Conservation (phyloP, 2,113 vertebrate genomes). For the Cyprinus carpio region DNA sequence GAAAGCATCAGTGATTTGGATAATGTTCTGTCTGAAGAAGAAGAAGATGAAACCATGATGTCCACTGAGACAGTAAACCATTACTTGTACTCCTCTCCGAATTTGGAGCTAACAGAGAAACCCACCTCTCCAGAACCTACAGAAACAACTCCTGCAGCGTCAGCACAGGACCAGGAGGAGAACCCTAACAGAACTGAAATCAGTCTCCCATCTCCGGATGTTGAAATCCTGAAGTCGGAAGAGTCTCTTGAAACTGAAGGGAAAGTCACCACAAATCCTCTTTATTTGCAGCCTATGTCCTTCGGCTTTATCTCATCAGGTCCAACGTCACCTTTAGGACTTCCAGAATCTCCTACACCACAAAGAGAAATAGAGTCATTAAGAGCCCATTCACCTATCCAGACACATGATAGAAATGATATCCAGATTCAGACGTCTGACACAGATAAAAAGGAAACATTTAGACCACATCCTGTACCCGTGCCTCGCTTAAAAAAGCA, state of each 20-base stretch:
- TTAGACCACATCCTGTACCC: slow-evolving; percentile 33
- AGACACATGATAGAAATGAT: background rate
- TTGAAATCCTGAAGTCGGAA: background rate
- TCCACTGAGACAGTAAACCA: slow-evolving; percentile 50
- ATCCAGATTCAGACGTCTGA: slow-evolving; percentile 1
- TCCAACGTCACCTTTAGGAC: background rate
- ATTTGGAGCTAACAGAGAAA: slow-evolving; percentile 12
- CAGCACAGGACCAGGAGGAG: slow-evolving; percentile 2
- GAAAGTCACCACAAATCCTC: slow-evolving; percentile 25
- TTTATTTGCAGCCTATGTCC: slow-evolving; percentile 29
- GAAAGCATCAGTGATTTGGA: slow-evolving; percentile 77
- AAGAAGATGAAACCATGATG: slow-evolving; percentile 41
- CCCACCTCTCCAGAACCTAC: background rate
- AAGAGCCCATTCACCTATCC: background rate
- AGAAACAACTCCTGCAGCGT: too few species aligned
- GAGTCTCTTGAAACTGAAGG: slow-evolving; percentile 31
- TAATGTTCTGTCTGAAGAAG: slow-evolving; percentile 74
- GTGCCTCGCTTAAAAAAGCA: slow-evolving; percentile 26
- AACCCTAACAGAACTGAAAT: background rate
- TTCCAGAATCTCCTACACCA: background rate
- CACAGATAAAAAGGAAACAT: background rate
- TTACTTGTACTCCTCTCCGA: slow-evolving; percentile 49
- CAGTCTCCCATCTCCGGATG: background rate
- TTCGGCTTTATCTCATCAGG: background rate
- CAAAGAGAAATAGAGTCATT: background rate